phyloP scores from a whole-genome alignment of 2,113 vertebrate species.

The Zonotrichia leucophrys region DNA sequence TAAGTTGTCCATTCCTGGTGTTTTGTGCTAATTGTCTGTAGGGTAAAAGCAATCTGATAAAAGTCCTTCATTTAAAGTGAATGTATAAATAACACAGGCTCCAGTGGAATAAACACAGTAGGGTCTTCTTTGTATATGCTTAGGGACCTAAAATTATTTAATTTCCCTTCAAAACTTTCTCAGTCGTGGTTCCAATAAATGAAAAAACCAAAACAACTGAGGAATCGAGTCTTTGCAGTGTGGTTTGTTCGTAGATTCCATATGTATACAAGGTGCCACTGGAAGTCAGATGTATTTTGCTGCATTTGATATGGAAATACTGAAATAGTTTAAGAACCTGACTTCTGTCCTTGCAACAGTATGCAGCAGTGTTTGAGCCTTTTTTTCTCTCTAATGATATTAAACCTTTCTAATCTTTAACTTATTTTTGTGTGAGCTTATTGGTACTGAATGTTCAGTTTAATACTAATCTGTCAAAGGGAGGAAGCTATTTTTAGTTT shows the following conservation, averaged over 20 bases:
- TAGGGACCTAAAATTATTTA: background rate
- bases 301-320: background rate
- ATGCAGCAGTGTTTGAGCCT: background rate
- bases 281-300: background rate
- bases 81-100: conserved; percentile 3
- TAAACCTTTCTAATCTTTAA: background rate
- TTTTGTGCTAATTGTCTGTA: conserved; percentile 63
- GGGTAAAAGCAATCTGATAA: conserved; percentile 31
- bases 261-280: background rate
- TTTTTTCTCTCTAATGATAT: background rate
- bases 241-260: background rate
- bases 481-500: background rate
- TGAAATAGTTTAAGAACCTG: background rate
- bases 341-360: background rate
- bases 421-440: background rate
- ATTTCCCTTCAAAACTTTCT: conserved; percentile 5
- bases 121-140: background rate
- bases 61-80: conserved; percentile 29
- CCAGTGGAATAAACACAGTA: background rate
- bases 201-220: background rate
- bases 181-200: background rate
- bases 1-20: conserved; percentile 31
- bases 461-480: background rate
- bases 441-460: background rate
- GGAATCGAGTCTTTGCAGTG: background rate